These are phyloP conservation scores for Drosophila oshimai DNA, from an alignment of 1,140 invertebrate species.

Conservation along the genomic window DNA sequence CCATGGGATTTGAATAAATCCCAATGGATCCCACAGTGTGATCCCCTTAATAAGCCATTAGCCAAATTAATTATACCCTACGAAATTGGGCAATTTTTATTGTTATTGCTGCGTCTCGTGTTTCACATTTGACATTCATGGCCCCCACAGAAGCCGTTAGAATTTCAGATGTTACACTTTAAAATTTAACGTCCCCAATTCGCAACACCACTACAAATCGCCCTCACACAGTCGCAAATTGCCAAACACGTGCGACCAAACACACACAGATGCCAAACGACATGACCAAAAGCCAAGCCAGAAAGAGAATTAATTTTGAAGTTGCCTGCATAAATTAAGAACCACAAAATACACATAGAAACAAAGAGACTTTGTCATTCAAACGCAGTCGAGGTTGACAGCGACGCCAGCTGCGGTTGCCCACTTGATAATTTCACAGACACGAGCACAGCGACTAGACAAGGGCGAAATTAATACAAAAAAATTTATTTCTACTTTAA, in stretches of 20 bases:
- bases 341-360: constrained; percentile 4
- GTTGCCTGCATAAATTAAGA: constrained; percentile 74
- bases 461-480: neutral
- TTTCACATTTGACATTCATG: constrained; percentile 58
- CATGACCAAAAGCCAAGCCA: constrained; percentile 46
- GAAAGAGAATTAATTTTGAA: constrained; percentile 68
- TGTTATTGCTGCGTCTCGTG: constrained; percentile 54
- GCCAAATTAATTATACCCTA: constrained; percentile 51
- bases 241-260: constrained; percentile 50
- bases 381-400: constrained; percentile 28
- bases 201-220: no score
- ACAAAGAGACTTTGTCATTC: constrained; percentile 61
- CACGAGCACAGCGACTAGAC: constrained; percentile 35
- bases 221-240: neutral
- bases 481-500: no score
- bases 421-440: constrained; percentile 63
- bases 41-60: constrained; percentile 33
- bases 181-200: constrained; percentile 29
- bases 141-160: constrained; percentile 35
- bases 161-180: constrained; percentile 48
- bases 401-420: constrained; percentile 1
- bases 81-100: constrained; percentile 65
- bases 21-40: constrained; percentile 1
- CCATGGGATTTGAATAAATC: constrained; percentile 22
- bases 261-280: constrained; percentile 35